Conservation (phyloP, 2,888 invertebrate species). For the Trichogramma dendrolimi region DNA sequence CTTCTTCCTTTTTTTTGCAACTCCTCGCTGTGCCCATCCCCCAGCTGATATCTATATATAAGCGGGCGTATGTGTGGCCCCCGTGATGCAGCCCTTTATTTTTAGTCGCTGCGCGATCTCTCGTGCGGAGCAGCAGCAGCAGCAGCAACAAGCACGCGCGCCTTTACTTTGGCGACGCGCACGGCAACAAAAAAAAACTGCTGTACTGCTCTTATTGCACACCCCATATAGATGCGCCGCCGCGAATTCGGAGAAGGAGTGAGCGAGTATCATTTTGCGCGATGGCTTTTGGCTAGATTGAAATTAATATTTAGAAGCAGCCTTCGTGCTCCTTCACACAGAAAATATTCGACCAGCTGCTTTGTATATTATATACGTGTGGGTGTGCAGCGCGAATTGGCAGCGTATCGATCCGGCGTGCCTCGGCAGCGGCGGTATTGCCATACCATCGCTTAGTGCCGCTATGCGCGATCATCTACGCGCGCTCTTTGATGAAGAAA, state of each 20-base stretch:
- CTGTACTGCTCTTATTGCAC: too few relatives aligned
- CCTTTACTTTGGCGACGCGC: too few relatives aligned
- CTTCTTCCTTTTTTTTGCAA: slow-evolving; percentile 25
- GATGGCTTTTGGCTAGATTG: slow-evolving; percentile 44
- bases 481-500: too few relatives aligned
- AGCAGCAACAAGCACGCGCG: too few relatives aligned
- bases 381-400: too few relatives aligned
- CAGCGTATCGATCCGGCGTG: background rate
- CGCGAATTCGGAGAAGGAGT: slow-evolving; percentile 23
- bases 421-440: background rate
- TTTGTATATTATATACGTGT: slow-evolving; percentile 17
- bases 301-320: slow-evolving; percentile 48
- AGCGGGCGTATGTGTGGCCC: slow-evolving; percentile 25
- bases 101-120: background rate
- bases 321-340: slow-evolving; percentile 45
- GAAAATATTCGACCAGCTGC: slow-evolving; percentile 44
- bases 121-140: too few relatives aligned
- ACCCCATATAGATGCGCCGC: slow-evolving; percentile 4
- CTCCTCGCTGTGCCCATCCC: slow-evolving; percentile 5
- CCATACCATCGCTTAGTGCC: slow-evolving; percentile 13
- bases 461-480: background rate
- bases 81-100: too few relatives aligned
- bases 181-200: too few relatives aligned
- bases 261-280: slow-evolving; percentile 34
- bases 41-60: background rate